Percentiles rank a stretch among this genome's conserved stretches.
phyloP scores from a whole-genome alignment of 2,113 vertebrate genomes.

The Erythrolamprus reginae region DNA sequence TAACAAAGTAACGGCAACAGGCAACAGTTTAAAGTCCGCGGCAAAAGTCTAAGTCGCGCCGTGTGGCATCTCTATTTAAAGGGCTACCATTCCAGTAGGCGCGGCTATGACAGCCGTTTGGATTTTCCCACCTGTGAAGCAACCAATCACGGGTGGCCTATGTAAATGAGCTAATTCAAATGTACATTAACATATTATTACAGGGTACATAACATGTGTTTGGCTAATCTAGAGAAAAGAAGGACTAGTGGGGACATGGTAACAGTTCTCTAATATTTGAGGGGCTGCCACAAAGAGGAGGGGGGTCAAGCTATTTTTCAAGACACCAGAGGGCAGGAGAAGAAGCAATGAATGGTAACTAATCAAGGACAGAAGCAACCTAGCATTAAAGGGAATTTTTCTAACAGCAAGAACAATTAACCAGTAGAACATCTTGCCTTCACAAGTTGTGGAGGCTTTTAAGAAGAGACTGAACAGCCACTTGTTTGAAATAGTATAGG shows the following conservation, averaged over 20 bases:
- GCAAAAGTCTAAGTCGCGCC: too few relatives aligned
- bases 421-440: not conserved
- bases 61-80: too few relatives aligned
- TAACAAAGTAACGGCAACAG: too few relatives aligned
- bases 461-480: not conserved
- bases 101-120: too few relatives aligned
- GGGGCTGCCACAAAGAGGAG: not conserved
- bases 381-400: not conserved
- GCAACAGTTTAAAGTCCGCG: too few relatives aligned
- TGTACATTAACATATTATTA: too few relatives aligned
- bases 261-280: not conserved
- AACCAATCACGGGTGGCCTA: too few relatives aligned
- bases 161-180: too few relatives aligned
- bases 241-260: not conserved
- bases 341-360: not conserved
- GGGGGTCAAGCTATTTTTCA: not conserved
- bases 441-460: not conserved
- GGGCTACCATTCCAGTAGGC: too few relatives aligned
- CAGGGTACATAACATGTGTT: too few relatives aligned
- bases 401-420: not conserved
- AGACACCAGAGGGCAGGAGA: not conserved
- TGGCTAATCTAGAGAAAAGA: not conserved
- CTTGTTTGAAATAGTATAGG: not conserved
- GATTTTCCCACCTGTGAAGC: too few relatives aligned
- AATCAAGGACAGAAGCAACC: not conserved